Evolutionary conservation across 2,113 vertebrate species (phyloP), one percentile per base, ranked within the genome.

Genomic region (Bungarus multicinctus): DNA sequence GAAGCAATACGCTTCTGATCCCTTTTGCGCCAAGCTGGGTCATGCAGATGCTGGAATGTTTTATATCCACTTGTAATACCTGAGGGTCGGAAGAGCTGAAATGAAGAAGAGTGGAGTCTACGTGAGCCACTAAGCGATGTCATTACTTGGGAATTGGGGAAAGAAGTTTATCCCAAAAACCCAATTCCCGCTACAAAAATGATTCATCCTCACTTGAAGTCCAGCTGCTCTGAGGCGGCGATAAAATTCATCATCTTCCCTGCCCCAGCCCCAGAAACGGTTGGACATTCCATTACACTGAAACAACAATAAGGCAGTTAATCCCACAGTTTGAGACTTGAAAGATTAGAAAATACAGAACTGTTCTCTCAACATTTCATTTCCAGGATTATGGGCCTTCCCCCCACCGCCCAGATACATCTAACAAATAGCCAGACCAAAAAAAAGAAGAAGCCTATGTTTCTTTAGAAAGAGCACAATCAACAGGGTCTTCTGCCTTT

Each of bases 251-350:
- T 99, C 99, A 0, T 99, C 99, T 95, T 99, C 99, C 12, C 99
- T 96, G 86, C 99, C 99, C 99, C 99, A 99, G 89, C 99, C 99
- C 99, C 99, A 99, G 97, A 99, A 99, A 90, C 99, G 98, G 97
- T 99, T 99, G 10, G 99, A 99, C 99, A 99, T 99, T 87, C 99
- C 99, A 0, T 99, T 99, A 97, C 99, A 99, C 99, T 99, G 96
- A 18, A 96, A 96, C 0, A 2, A 97, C 45, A 97, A 88, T 3
- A 52, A 52, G 4, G 87, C 69, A 1, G 2, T 89, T 50, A 14
- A 0, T 2, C n/a, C 58, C 88, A 0, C 52, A n/a, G 60, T 0
- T 43, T 89, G 90, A 81, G 91, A 52, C 50, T 74, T 22, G 74
- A 1, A 34, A 92, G n/a, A 74, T 18, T 22, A 43, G 69, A 27